phyloP scores from a whole-genome alignment of 2,797 vertebrate genomes.

The Hephaestus fuliginosus region DNA sequence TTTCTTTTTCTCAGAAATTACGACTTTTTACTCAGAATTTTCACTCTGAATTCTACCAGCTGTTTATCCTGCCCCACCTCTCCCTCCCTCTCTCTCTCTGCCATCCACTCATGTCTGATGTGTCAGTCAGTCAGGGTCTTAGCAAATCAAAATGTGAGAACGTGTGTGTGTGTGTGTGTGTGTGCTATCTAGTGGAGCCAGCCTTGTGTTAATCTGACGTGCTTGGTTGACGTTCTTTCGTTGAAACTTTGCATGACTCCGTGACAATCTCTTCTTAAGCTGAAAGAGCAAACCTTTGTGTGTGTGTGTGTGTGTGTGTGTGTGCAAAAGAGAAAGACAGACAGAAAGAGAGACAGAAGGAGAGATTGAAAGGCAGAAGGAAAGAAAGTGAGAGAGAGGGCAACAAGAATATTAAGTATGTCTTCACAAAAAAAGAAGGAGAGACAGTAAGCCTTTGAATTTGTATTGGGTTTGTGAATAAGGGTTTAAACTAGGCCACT shows the following conservation, averaged over 20 bases:
- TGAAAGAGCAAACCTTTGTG: slow-evolving; percentile 62
- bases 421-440: slow-evolving; percentile 46
- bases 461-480: slow-evolving; percentile 63
- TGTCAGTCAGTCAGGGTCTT: slow-evolving; percentile 78
- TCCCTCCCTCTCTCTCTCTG: slow-evolving; percentile 32
- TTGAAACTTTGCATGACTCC: slow-evolving; percentile 82
- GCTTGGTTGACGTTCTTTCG: slow-evolving; percentile 80
- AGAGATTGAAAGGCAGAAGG: slow-evolving; percentile 48
- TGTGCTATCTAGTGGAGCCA: slow-evolving; percentile 73
- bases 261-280: slow-evolving; percentile 81
- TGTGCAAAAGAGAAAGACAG: background rate
- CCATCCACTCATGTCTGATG: slow-evolving; percentile 71
- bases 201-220: slow-evolving; percentile 82
- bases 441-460: slow-evolving; percentile 60
- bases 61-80: slow-evolving; percentile 32
- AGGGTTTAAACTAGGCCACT: slow-evolving; percentile 69
- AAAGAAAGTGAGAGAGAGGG: slow-evolving; percentile 47
- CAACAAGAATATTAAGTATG: slow-evolving; percentile 59
- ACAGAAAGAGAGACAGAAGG: slow-evolving; percentile 31
- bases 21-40: slow-evolving; percentile 31
- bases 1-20: slow-evolving; percentile 40
- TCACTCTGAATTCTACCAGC: slow-evolving; percentile 47
- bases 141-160: slow-evolving; percentile 65
- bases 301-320: slow-evolving; percentile 36
- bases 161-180: slow-evolving; percentile 28